Conservation (phyloP, 2,113 vertebrate genomes). For the Macrotis lagotis region DNA sequence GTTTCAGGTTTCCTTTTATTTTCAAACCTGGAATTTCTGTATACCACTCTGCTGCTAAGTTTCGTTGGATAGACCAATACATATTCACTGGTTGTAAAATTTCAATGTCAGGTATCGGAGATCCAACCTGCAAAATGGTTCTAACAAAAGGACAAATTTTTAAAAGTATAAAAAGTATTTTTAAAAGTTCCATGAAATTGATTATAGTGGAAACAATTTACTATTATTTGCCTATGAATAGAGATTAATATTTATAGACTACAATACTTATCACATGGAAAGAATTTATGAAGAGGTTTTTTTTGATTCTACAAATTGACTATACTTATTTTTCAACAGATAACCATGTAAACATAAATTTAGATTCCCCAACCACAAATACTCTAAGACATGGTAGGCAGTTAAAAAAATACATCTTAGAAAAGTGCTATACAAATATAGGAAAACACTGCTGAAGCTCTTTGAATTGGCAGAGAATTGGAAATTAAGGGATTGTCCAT, state of each 20-base stretch:
- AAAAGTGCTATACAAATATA: not conserved
- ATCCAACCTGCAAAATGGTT: slow-evolving; percentile 80
- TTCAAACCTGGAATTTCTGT: slow-evolving; percentile 88
- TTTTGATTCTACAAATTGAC: not conserved
- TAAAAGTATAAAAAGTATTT: not conserved
- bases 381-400: not conserved
- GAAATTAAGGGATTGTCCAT: no score
- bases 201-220: not conserved
- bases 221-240: not conserved
- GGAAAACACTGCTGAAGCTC: not conserved
- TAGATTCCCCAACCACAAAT: not conserved
- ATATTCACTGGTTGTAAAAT: slow-evolving; percentile 94
- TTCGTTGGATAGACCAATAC: slow-evolving; percentile 90
- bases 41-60: slow-evolving; percentile 93
- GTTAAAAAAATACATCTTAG: no score
- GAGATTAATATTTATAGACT: slow-evolving; percentile 10
- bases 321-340: not conserved
- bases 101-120: slow-evolving; percentile 82
- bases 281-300: not conserved
- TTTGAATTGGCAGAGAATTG: no score
- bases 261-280: not conserved
- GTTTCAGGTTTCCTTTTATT: slow-evolving; percentile 92
- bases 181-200: not conserved
- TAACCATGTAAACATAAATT: not conserved
- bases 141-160: slow-evolving; percentile 78